Base-by-base conservation (phyloP, 1,140 invertebrate genomes). In the Gonatopus flavifemur region DNA sequence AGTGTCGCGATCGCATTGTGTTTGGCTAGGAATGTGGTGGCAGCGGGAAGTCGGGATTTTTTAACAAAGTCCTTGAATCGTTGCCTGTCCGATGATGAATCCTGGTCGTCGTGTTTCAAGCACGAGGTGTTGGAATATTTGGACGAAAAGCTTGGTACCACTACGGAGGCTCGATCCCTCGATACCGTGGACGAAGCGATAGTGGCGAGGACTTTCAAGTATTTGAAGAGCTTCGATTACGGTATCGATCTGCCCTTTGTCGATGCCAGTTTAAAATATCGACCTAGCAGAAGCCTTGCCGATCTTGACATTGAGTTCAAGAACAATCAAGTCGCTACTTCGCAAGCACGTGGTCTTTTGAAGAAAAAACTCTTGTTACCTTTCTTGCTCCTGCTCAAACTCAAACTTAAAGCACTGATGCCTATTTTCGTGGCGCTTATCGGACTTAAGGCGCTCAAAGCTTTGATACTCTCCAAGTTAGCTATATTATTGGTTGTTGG, bases 291-390 rank as follows among this genome's bases (percentile, higher is more conserved):
- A 30, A 76, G 73, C 35, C 52, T 81, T 1, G 56, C 67, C 0
- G 79, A 81, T 51, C 60, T 81, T 38, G 83, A 89, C 63, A 80
- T 88, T 30, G 76, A 89, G 46, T 89, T 91, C 72, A 81, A 83
- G 43, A 76, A 79, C 39, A 84, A 86, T 33, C 81, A 87, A 55
- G 71, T 88, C 6, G 83, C 82, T 9, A 88, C 87, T 56, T 83
- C 82, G 43, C 82, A 87, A 54, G 86, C 84, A 37, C 80, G 82
- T 54, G 88, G 88, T 21, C 72, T 83, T 32, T 74, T 91, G 60
- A 91, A 91, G 79, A 88, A 91, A 76, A 92, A 92, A 72, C 81
- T 91, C 9, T 76, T 93, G 32, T 74, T 91, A 60, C 90, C 90
- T 3, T 79, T 91, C 32, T 71, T 91, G 40, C 74, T 93, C 56